Base-by-base conservation (phyloP, 2,888 invertebrate species). In the Phytoseiulus persimilis region DNA sequence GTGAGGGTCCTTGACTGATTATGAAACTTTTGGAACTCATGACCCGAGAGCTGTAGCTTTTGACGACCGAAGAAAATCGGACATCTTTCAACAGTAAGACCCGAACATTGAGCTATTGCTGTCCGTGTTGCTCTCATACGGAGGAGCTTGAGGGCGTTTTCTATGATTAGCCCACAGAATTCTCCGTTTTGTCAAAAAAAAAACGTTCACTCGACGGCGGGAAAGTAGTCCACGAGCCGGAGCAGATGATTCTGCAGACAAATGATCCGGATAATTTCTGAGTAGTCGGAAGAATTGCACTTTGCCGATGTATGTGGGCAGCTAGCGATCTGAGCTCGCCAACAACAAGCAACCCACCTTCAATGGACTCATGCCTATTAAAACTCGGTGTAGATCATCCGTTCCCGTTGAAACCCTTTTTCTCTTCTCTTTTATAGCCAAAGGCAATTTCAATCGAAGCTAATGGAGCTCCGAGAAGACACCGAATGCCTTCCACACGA, bases 361-460 rank as follows among this genome's bases (percentile, higher is more conserved):
- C 65, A 23, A 65, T 23, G 23, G 65, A 23, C 18, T 28, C 1
- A 23, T 65, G 65, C 65, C 65, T 65, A 65, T 65, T 65, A 65
- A 65, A 65, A 65, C 65, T 65, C 65, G 65, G 65, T 65, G 65
- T 65, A 65, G 65, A 65, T 65, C 65, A 65, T 65, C 65, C 23
- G 65, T 65, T 65, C 65, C 28, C 65, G 65, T 65, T 65, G 65
- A 65, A 65, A 65, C 65, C 65, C 65, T 65, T 65, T 39, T 65
- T 65, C 65, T 65, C 65, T 65, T 65, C 65, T 65, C 65, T 65
- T 65, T 65, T 65, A 65, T 65, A 65, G 65, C 65, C 65, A 65
- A 23, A 6, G 65, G 65, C 65, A 65, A 65, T 65, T 65, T 65
- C 65, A 65, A 65, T 65, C 5, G 65, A 28, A 65, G 65, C 65